A percentile compares a stretch with the other conserved stretches of the same genome.
These are phyloP conservation scores for Trinorchestia longiramus DNA, from an alignment of 1,140 invertebrate genomes.

Conservation along the genomic window DNA sequence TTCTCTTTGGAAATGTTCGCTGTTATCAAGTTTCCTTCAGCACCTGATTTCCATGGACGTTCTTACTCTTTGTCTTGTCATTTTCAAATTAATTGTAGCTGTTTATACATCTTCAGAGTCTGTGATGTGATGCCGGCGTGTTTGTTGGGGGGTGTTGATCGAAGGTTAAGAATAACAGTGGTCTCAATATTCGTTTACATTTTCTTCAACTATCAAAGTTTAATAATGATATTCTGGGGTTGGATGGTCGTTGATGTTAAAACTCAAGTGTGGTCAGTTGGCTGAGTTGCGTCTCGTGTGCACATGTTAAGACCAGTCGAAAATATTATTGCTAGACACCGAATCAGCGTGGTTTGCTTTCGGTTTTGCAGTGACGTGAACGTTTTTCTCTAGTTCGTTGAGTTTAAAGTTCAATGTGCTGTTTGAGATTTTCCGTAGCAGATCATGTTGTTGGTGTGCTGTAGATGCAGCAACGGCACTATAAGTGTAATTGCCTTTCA, in stretches of 20 bases:
- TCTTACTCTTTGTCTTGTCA: not conserved
- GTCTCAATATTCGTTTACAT: not conserved
- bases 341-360: not conserved
- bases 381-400: not conserved
- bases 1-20: not conserved
- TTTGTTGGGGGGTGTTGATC: not conserved
- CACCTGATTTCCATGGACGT: slow-evolving; percentile 9
- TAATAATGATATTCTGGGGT: not conserved
- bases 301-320: not conserved
- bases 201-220: not conserved
- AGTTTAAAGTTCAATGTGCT: not conserved
- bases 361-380: not conserved
- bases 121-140: not conserved
- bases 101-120: not conserved
- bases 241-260: not conserved
- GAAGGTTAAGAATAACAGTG: too few species aligned
- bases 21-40: not conserved
- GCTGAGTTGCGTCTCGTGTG: not conserved
- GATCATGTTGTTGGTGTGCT: not conserved
- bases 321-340: not conserved
- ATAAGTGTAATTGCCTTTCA: not conserved
- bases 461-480: not conserved
- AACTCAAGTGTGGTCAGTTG: not conserved
- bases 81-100: not conserved
- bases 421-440: not conserved